Conservation (phyloP, 2,888 invertebrate genomes). For the Drosophila aldrichi region DNA sequence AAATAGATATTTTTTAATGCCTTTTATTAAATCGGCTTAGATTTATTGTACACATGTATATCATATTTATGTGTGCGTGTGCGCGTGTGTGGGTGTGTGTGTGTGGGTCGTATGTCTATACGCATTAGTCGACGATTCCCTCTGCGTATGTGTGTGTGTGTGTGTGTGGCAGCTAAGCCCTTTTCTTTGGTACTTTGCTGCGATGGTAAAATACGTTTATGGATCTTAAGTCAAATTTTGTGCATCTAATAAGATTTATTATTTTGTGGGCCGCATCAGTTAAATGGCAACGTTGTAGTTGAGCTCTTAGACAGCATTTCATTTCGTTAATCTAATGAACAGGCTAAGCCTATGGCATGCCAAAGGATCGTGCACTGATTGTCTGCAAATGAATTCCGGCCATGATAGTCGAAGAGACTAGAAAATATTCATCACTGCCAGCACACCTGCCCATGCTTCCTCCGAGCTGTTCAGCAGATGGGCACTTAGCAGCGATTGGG, state of each 20-base stretch:
- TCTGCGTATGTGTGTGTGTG: slow-evolving; percentile 25
- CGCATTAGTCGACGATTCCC: slow-evolving; percentile 1
- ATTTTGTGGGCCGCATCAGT: slow-evolving; percentile 42
- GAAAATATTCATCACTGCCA: slow-evolving; percentile 3
- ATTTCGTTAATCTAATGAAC: slow-evolving; percentile 59
- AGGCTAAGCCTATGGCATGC: slow-evolving; percentile 40
- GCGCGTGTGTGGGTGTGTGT: background rate
- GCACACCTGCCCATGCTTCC: background rate
- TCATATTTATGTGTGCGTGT: slow-evolving; percentile 28
- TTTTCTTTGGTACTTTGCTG: slow-evolving; percentile 55
- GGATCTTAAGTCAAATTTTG: slow-evolving; percentile 66
- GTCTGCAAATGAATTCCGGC: slow-evolving; percentile 1
- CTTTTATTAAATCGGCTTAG: slow-evolving; percentile 82
- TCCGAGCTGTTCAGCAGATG: background rate
- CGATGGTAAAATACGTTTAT: slow-evolving; percentile 63
- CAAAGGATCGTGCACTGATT: slow-evolving; percentile 36
- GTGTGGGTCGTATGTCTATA: background rate
- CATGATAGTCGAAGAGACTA: slow-evolving; percentile 8
- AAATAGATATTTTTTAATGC: slow-evolving; percentile 79
- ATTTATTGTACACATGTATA: slow-evolving; percentile 68
- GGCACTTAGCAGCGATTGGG: slow-evolving; percentile 34
- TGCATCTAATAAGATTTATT: slow-evolving; percentile 67
- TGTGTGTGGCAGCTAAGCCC: slow-evolving; percentile 52
- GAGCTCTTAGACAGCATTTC: slow-evolving; percentile 37
- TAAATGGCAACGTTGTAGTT: slow-evolving; percentile 33